Evolutionary conservation across 1,140 invertebrate genomes (phyloP).

Genomic region (Sycobia sp.): DNA sequence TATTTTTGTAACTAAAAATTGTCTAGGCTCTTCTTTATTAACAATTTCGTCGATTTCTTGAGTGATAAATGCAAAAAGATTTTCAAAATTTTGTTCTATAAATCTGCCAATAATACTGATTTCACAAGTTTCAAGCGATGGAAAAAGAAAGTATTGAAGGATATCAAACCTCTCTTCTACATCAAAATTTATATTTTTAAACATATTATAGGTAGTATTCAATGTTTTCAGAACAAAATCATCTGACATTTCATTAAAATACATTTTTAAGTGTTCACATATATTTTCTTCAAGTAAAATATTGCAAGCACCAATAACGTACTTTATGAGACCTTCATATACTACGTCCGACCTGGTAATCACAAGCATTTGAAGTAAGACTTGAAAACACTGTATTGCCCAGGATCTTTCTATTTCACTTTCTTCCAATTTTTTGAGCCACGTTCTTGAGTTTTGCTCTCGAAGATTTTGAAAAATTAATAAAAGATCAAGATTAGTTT

Average conservation of each 20-base stretch:
- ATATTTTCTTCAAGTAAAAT: constrained; percentile 43
- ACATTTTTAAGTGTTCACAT: constrained; percentile 38
- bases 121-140: constrained; percentile 42
- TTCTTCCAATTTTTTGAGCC: not conserved
- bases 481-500: constrained; percentile 35
- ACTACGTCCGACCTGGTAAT: constrained; percentile 46
- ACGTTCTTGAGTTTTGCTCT: constrained; percentile 1
- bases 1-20: constrained; percentile 45
- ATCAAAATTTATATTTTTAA: constrained; percentile 35
- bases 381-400: constrained; percentile 45
- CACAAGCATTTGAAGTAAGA: not conserved
- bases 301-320: constrained; percentile 42
- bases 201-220: constrained; percentile 37
- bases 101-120: not conserved
- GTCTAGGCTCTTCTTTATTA: not conserved
- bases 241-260: constrained; percentile 38
- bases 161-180: constrained; percentile 42
- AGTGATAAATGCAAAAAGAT: not conserved
- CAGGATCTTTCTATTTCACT: constrained; percentile 35
- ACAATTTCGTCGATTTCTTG: constrained; percentile 4
- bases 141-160: constrained; percentile 46
- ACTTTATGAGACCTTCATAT: constrained; percentile 44
- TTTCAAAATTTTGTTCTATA: not conserved
- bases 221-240: constrained; percentile 43
- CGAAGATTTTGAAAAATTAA: constrained; percentile 33